Conservation (phyloP, 2,888 invertebrate species). For the Nomada ferruginata region DNA sequence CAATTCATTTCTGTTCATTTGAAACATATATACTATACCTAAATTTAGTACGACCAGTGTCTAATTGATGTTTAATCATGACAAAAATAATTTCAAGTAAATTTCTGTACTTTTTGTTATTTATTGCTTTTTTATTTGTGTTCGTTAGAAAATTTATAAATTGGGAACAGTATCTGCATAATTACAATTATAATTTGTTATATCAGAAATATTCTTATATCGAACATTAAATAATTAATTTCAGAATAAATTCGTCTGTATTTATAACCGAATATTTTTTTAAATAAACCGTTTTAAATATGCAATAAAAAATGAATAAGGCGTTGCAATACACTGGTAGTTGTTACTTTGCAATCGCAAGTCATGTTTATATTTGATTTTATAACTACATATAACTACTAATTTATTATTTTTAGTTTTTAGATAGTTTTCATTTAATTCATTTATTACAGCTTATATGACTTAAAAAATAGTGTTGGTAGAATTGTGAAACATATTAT, state of each 20-base stretch:
- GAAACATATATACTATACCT: not conserved
- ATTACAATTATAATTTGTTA: conserved; percentile 33
- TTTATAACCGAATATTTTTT: conserved; percentile 1
- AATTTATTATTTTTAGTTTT: not conserved
- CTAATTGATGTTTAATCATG: not conserved
- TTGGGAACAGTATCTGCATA: not conserved
- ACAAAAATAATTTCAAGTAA: not conserved
- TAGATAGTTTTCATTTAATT: not conserved
- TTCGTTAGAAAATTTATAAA: not conserved
- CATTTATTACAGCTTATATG: not conserved
- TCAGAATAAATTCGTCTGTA: conserved; percentile 2
- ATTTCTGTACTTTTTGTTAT: not conserved
- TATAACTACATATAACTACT: no score
- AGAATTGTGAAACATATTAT: not conserved
- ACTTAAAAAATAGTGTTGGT: not conserved
- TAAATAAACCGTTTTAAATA: no score
- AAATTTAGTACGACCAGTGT: not conserved
- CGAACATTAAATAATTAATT: conserved; percentile 45
- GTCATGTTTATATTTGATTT: no score
- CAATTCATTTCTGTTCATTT: not conserved
- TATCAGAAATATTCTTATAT: conserved; percentile 52
- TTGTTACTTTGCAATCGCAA: no score
- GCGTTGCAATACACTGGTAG: no score
- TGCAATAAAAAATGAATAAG: not conserved
- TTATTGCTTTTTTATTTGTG: not conserved